phyloP scores from a whole-genome alignment of 2,113 vertebrate genomes.

The Xenus cinereus region DNA sequence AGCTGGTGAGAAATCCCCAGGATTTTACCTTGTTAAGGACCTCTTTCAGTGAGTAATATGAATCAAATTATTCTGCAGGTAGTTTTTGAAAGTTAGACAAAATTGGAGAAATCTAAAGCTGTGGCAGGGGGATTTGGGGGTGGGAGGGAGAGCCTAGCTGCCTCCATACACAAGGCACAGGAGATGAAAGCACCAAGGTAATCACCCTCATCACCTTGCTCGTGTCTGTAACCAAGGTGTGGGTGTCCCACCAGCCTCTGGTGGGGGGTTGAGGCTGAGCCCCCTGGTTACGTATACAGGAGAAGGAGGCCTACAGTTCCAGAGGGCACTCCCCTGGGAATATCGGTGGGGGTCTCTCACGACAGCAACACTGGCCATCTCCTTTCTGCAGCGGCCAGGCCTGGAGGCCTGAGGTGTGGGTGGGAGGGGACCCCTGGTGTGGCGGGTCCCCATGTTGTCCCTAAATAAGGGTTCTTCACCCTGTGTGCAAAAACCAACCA shows the following conservation, averaged over 20 bases:
- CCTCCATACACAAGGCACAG: background rate
- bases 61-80: background rate
- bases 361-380: background rate
- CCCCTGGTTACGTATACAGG: no score
- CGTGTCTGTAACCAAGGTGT: background rate
- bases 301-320: background rate
- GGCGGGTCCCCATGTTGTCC: background rate
- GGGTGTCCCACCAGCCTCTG: background rate
- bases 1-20: background rate
- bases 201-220: background rate
- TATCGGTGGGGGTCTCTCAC: fast-evolving
- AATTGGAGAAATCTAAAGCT: background rate
- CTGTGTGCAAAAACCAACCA: background rate
- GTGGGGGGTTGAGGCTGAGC: no score
- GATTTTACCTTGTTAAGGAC: background rate
- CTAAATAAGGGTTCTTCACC: background rate
- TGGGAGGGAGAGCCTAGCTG: no score
- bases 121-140: no score
- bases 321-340: no score
- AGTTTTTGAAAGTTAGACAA: background rate
- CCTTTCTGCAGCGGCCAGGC: no score
- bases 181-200: background rate
- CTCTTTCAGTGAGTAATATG: background rate
- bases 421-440: background rate
- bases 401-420: no score